Evolutionary conservation across 2,113 vertebrate genomes (phyloP), one percentile per base, ranked within the genome.

Genomic region (Trematomus loennbergii): DNA sequence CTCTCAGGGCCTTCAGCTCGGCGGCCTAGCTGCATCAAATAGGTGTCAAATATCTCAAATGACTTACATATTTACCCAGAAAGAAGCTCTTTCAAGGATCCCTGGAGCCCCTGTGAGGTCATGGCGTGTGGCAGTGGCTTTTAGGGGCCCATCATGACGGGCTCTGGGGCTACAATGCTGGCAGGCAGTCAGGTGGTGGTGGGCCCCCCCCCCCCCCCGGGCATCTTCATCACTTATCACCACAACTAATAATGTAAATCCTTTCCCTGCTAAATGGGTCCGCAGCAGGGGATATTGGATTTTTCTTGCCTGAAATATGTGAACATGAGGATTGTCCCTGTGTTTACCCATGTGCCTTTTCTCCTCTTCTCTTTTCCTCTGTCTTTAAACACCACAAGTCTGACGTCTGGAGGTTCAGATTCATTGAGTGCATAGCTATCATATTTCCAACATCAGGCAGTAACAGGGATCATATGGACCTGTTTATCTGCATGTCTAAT

Each of bases 31-130:
- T 87, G 72, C 80, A 91, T 88, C 79, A 78, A 74, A 74, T 88
- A 84, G 80, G 93, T 94, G 93, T 93, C 79, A 90, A 84, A 93
- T 93, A 88, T 80, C 85, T 93, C 52, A 85, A 91, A 92, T 94
- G 77, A 91, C 89, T 91, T 66, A 66, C 79, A 94, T 95, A 88
- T 93, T 91, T 92, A 89, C 33, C 75, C 60, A 86, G 76, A 88
- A 89, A 92, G 93, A 90, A 85, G 57, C 79, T 65, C 90, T 93
- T 93, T 93, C 67, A 88, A 92, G 61, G 66, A 55, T 57, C 43
- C 29, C 66, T 17, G 60, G 67, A 73, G 77, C 83, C 74, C 68
- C 62, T 71, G 80, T 63, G 69, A 71, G 85, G 87, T 64, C 81
- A 79, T 64, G 59, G 60, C 13, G 66, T 90, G 72, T 83, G 54